These are phyloP conservation scores for Heliocidaris erythrogramma DNA, from an alignment of 35 echinoderm and acorn worm genomes.

Conservation along the genomic window DNA sequence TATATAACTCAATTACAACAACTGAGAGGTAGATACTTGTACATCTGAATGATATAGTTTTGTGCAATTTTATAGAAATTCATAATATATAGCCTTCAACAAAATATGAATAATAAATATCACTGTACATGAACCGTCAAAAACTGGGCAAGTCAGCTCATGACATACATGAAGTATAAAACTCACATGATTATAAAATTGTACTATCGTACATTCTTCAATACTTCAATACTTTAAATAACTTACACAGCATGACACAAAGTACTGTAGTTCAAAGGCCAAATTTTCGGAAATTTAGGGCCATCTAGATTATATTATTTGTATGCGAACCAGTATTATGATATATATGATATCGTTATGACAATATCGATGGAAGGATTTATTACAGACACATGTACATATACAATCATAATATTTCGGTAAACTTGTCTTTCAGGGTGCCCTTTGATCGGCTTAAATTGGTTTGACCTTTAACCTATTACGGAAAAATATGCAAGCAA, in stretches of 20 bases:
- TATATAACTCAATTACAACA: not conserved
- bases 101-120: not conserved
- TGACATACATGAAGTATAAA: not conserved
- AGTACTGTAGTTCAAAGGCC: not conserved
- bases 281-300: not conserved
- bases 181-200: too few relatives aligned
- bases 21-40: not conserved
- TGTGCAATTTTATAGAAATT: not conserved
- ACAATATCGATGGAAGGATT: too few relatives aligned
- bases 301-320: not conserved
- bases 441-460: not conserved
- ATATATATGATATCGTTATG: too few relatives aligned
- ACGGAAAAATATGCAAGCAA: too few relatives aligned
- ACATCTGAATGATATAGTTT: not conserved
- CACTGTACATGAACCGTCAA: not conserved
- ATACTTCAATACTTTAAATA: too few relatives aligned
- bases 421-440: not conserved
- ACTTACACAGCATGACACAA: too few relatives aligned
- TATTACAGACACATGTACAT: too few relatives aligned
- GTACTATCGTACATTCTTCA: too few relatives aligned
- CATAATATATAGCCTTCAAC: not conserved
- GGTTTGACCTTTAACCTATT: not conserved
- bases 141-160: not conserved
- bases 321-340: not conserved
- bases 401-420: not conserved